Evolutionary conservation across 2,113 vertebrate genomes (phyloP), one percentile per base, ranked within the genome.

Genomic region (Sphaerodactylus townsendi): DNA sequence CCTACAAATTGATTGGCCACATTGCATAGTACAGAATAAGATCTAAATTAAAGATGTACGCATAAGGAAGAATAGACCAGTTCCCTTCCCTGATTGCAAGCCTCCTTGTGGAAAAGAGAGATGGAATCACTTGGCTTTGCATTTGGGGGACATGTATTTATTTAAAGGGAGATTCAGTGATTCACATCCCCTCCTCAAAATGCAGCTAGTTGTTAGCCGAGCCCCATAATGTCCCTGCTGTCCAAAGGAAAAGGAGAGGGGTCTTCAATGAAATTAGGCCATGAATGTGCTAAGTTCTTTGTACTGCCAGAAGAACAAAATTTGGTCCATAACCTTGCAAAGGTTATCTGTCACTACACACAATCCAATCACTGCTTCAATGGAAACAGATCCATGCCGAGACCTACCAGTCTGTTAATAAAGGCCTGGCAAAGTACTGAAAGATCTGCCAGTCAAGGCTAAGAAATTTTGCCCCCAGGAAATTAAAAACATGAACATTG

Each of bases 391-490:
- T 73, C 72, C 3, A 72, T 65, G 86, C 53, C 56, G 77, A 90
- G 86, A 89, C 82, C 35, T 76, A 88, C 35, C 82, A 84, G 71
- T 21, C 39, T 86, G 62, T 64, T 92, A 87, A 91, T 90, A 84
- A 93, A 88, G 41, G 44, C 82, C 76, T 86, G 79, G 79, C 14
- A 56, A 90, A 87, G 84, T 88, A 81, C 69, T 84, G 77, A 88
- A 83, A 79, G 68, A 73, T 3, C 82, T 70, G 76, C 81, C 77
- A 53, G 17, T 83, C 85, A 70, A 23, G 59, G 56, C 86, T 77
- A 77, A 93, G 91, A 90, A 89, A 92, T 0, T 11, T 70, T 86
- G 76, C 73, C 78, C 90, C 53, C 88, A 92, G 92, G 92, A 95
- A 93, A 94, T 94, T 92, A 94, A 95, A 92, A 82, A 0, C 64